Evolutionary conservation across 2,888 invertebrate species (phyloP).

Genomic region (Dryadula phaetusa): DNA sequence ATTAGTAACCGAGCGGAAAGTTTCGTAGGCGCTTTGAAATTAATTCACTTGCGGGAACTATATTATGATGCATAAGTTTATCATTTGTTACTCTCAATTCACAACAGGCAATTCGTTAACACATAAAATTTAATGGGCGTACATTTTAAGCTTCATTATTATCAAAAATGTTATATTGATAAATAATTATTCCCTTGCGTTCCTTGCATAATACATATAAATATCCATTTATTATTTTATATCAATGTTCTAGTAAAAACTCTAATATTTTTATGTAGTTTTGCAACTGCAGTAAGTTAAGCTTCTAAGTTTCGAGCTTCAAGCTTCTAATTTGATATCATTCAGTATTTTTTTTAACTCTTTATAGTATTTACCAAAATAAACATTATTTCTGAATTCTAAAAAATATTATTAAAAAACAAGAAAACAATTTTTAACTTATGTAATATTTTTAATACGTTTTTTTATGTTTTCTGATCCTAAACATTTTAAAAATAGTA

Average conservation of each 20-base stretch:
- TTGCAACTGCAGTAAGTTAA: too few species aligned
- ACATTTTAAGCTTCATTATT: constrained; percentile 14
- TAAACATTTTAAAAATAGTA: too few species aligned
- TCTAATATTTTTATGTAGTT: too few species aligned
- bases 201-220: not conserved
- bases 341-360: too few species aligned
- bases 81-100: constrained; percentile 32
- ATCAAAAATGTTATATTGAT: constrained; percentile 15
- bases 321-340: too few species aligned
- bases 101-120: constrained; percentile 15
- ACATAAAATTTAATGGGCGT: constrained; percentile 25
- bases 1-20: constrained; percentile 36
- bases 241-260: not conserved
- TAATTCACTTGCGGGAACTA: constrained; percentile 30
- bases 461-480: too few species aligned
- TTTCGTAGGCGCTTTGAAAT: constrained; percentile 35
- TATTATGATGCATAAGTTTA: constrained; percentile 33
- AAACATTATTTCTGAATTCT: too few species aligned
- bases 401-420: too few species aligned
- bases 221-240: not conserved
- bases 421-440: too few species aligned
- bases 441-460: too few species aligned
- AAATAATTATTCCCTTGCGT: not conserved
- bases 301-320: too few species aligned
- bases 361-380: too few species aligned